These are phyloP conservation scores for Tyria jacobaeae DNA, from an alignment of 2,888 invertebrate species.

Conservation along the genomic window DNA sequence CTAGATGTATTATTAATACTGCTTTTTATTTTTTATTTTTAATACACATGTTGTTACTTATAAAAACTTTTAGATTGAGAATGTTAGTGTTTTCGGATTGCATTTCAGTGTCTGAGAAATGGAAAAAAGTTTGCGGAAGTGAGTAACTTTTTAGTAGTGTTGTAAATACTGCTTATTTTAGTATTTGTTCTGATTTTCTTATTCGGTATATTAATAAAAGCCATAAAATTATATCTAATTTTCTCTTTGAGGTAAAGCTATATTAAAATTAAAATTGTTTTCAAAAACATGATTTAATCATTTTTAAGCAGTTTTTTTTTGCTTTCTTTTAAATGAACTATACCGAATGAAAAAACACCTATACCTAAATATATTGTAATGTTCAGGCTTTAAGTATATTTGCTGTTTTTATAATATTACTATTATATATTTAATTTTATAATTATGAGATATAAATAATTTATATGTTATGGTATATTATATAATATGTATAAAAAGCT, in stretches of 20 bases:
- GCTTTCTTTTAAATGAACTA: conserved; percentile 9
- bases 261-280: neutral
- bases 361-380: conserved; percentile 10
- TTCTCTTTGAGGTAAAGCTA: neutral
- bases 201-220: conserved; percentile 35
- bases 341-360: conserved; percentile 12
- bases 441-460: neutral
- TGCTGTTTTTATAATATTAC: no score
- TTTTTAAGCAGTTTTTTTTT: neutral
- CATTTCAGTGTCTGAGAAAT: conserved; percentile 85
- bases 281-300: neutral
- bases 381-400: conserved; percentile 38
- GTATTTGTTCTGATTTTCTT: conserved; percentile 39
- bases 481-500: conserved; percentile 3
- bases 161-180: conserved; percentile 66
- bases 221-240: neutral
- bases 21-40: conserved; percentile 40
- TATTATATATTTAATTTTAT: no score
- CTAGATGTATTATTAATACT: conserved; percentile 15
- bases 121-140: conserved; percentile 85
- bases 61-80: conserved; percentile 64
- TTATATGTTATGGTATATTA: conserved; percentile 11
- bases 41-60: conserved; percentile 36
- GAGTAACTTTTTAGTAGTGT: conserved; percentile 77
- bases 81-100: conserved; percentile 81